Base-by-base conservation (phyloP, 2,888 invertebrate species). In the Aethes cnicana region DNA sequence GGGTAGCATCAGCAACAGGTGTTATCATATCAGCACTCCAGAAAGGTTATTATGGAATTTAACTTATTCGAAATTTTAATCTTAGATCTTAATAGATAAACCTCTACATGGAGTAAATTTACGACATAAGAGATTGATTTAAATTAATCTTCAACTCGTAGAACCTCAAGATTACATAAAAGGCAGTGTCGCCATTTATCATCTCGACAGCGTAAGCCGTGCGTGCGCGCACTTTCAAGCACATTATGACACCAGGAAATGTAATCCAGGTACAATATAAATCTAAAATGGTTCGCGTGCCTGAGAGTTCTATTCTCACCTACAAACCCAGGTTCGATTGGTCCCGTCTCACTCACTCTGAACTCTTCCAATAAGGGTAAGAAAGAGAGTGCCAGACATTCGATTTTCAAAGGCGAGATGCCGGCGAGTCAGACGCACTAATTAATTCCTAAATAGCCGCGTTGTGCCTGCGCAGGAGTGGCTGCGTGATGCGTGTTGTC, bases 361-460 rank as follows among this genome's bases (percentile, higher is more conserved):
- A n/a, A n/a, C n/a, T n/a, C n/a, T n/a, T n/a, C n/a, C n/a, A n/a
- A n/a, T n/a, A n/a, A n/a, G n/a, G n/a, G n/a, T n/a, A n/a, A n/a
- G n/a, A n/a, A n/a, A n/a, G n/a, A n/a, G n/a, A n/a, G n/a, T n/a
- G n/a, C n/a, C n/a, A n/a, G n/a, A n/a, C n/a, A n/a, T n/a, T n/a
- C n/a, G 21, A 6, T 23, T 43, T 14, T 16, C 14, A 32, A 32
- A 11, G 8, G 5, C 16, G 16, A 70, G 64, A 63, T 62, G 61
- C 69, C 69, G 68, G 66, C 62, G 55, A 57, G 52, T 70, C 66
- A 68, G 66, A 62, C 66, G 64, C 59, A 71, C 77, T 81, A 81
- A 81, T 81, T 75, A 73, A 75, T 69, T 64, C 68, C 69, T 72
- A 72, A 80, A 80, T 73, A 73, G 52, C 57, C 62, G 62, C 71